A percentile compares a stretch with the other conserved stretches of the same genome.
Conservation (phyloP, 2,888 invertebrate genomes). For the Neoascia interrupta region DNA sequence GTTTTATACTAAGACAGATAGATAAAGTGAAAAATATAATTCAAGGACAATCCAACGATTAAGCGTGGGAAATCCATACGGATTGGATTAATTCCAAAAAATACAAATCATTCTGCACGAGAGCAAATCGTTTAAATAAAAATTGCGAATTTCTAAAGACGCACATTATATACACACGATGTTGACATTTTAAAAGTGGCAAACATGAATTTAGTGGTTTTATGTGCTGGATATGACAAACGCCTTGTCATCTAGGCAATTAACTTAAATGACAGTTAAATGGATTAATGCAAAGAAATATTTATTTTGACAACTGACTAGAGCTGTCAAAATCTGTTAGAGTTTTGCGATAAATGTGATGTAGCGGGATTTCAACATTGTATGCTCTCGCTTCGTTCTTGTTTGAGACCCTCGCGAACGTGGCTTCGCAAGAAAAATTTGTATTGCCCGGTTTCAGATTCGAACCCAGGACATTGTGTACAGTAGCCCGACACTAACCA, state of each 20-base stretch:
- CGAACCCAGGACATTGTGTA: too few relatives aligned
- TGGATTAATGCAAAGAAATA: neutral
- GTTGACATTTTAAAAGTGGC: slow-evolving; percentile 18
- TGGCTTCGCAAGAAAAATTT: too few relatives aligned
- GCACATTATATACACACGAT: slow-evolving; percentile 33
- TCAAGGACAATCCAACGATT: slow-evolving; percentile 38
- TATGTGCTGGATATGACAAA: slow-evolving; percentile 30
- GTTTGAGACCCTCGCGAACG: too few relatives aligned
- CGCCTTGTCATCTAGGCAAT: slow-evolving; percentile 32
- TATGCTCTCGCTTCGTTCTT: too few relatives aligned
- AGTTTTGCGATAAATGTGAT: too few relatives aligned
- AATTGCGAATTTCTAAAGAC: slow-evolving; percentile 22
- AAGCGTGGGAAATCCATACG: slow-evolving; percentile 16
- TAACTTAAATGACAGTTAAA: slow-evolving; percentile 1
- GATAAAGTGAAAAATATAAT: slow-evolving; percentile 1
- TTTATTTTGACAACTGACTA: neutral
- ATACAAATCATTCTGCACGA: slow-evolving; percentile 4
- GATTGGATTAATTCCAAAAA: slow-evolving; percentile 51
- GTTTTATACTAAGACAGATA: neutral
- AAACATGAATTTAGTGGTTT: slow-evolving; percentile 19
- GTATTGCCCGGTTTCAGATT: too few relatives aligned
- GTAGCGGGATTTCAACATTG: too few relatives aligned
- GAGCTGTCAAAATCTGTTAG: too few relatives aligned
- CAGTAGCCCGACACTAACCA: too few relatives aligned
- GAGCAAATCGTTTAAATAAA: slow-evolving; percentile 3